A percentile compares a stretch with the other conserved stretches of the same genome.
phyloP scores from a whole-genome alignment of 1,140 invertebrate species.

The Danaus melanippus region DNA sequence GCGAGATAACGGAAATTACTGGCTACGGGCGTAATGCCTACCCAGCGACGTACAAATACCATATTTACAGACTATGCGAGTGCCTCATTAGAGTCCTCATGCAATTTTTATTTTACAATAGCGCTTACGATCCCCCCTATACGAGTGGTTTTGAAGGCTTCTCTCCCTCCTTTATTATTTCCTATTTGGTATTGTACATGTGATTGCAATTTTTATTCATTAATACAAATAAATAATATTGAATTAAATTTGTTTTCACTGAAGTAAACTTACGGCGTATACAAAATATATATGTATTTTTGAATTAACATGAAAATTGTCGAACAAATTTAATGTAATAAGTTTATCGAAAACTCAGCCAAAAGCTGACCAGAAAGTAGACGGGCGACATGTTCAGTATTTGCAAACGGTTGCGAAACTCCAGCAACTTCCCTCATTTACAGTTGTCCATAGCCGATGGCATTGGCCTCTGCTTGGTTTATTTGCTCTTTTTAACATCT shows the following conservation, averaged over 20 bases:
- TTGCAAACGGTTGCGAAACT: conserved; percentile 15
- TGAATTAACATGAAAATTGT: no score
- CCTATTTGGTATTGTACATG: no score
- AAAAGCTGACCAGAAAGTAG: conserved; percentile 11
- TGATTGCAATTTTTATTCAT: no score
- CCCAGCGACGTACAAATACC: conserved; percentile 24
- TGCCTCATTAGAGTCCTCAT: conserved; percentile 26
- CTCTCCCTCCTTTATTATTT: no score
- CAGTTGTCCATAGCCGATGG: conserved; percentile 14
- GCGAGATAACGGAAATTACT: conserved; percentile 57
- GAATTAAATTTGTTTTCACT: no score
- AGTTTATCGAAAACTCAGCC: no score
- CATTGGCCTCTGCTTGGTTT: conserved; percentile 12
- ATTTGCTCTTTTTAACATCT: conserved; percentile 12
- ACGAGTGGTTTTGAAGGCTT: not conserved
- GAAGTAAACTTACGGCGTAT: no score
- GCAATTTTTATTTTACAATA: conserved; percentile 23
- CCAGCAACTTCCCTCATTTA: conserved; percentile 19
- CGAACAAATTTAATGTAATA: no score
- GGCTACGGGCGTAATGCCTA: conserved; percentile 37
- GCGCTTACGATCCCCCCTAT: conserved; percentile 5
- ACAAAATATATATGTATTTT: no score
- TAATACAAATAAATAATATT: no score
- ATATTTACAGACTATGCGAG: conserved; percentile 30
- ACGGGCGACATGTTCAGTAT: conserved; percentile 13